Evolutionary conservation across 2,797 vertebrate species (phyloP).

Genomic region (Sebastes variabilis): DNA sequence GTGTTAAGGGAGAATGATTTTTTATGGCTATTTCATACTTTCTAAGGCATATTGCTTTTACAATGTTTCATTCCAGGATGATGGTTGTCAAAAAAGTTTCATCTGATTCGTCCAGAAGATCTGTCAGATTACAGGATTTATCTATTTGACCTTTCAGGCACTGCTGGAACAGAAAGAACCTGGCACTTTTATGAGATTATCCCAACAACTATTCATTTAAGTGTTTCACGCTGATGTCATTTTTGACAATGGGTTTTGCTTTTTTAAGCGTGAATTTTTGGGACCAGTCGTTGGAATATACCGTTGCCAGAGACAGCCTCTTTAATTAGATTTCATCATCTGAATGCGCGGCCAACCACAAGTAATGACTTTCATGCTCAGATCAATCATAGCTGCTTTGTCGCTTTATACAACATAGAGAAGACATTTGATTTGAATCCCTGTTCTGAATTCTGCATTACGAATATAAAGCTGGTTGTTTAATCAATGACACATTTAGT

Average conservation of each 20-base stretch:
- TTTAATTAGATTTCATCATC: conserved; percentile 60
- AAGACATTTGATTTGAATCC: conserved; percentile 25
- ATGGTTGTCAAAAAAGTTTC: conserved; percentile 1
- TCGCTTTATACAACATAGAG: conserved; percentile 17
- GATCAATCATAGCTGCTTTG: conserved; percentile 43
- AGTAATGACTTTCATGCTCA: conserved; percentile 41
- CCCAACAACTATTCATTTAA: neutral
- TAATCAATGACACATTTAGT: conserved; percentile 9
- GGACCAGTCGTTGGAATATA: neutral
- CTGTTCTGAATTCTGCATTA: conserved; percentile 24
- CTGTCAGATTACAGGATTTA: conserved; percentile 36
- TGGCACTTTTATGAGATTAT: neutral
- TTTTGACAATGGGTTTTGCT: neutral
- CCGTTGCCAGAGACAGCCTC: conserved; percentile 20
- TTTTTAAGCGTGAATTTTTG: neutral
- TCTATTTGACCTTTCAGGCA: conserved; percentile 18
- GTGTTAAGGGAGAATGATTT: neutral
- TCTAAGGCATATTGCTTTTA: neutral
- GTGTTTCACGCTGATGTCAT: neutral
- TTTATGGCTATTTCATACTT: neutral
- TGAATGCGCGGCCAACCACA: conserved; percentile 10
- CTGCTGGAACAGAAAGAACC: conserved; percentile 14
- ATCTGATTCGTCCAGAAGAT: conserved; percentile 15
- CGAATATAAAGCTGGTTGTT: conserved; percentile 18
- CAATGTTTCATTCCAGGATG: conserved; percentile 2